These are phyloP conservation scores for Dendrolimus houi DNA, from an alignment of 2,888 invertebrate species.

Conservation along the genomic window DNA sequence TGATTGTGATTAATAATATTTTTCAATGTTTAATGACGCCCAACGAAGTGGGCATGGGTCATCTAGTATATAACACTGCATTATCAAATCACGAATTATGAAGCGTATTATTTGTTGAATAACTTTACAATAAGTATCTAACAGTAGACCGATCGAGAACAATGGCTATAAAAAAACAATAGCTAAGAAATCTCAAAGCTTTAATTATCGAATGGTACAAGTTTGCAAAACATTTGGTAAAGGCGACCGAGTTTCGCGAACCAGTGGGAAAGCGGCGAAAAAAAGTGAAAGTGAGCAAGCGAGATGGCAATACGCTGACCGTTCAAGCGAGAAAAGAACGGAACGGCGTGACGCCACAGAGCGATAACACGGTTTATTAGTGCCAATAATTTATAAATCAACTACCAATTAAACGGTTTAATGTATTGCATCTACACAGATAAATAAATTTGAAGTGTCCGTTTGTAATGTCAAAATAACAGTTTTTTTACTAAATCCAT, in stretches of 20 bases:
- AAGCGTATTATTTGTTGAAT: background rate
- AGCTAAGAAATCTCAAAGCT: conserved; percentile 21
- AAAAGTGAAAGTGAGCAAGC: conserved; percentile 63
- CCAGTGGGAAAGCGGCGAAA: conserved; percentile 65
- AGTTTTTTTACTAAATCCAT: too few relatives aligned
- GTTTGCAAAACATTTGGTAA: conserved; percentile 58
- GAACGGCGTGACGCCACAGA: conserved; percentile 26
- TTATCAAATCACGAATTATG: background rate
- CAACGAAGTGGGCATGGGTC: too few relatives aligned
- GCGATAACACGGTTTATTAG: conserved; percentile 19
- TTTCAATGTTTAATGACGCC: too few relatives aligned
- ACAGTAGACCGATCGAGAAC: background rate
- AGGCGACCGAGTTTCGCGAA: conserved; percentile 47
- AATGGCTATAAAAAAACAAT: conserved; percentile 23
- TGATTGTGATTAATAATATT: too few relatives aligned
- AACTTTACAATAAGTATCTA: background rate
- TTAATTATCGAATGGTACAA: conserved; percentile 20
- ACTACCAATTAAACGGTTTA: background rate
- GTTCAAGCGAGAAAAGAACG: conserved; percentile 28
- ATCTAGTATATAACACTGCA: background rate
- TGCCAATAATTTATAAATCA: background rate
- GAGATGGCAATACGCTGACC: conserved; percentile 25
- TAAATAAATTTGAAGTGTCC: too few relatives aligned
- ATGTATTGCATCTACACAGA: background rate
- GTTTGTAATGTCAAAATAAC: too few relatives aligned